A percentile compares a stretch with the other conserved stretches of the same genome.
These are phyloP conservation scores for Eurois occulta DNA, from an alignment of 2,888 invertebrate species.

Conservation along the genomic window DNA sequence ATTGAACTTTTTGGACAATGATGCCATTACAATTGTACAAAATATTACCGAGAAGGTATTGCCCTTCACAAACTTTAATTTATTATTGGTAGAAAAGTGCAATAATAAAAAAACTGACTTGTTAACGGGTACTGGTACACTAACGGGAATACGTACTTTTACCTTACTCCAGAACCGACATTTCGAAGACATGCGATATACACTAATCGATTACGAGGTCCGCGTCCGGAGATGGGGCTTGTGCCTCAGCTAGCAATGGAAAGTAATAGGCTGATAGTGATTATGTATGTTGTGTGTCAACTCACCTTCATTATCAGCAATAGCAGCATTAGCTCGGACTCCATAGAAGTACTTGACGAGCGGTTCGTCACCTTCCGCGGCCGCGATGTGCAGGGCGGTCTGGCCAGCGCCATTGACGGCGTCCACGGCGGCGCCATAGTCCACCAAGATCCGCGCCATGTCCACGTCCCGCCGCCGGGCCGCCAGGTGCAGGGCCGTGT, in stretches of 20 bases:
- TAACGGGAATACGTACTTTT: no score
- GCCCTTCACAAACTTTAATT: no score
- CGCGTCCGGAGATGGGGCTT: background rate
- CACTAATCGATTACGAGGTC: background rate
- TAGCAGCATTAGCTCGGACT: slow-evolving; percentile 97
- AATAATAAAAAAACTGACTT: no score
- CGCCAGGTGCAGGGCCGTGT: slow-evolving; percentile 98
- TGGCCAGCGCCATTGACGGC: slow-evolving; percentile 98
- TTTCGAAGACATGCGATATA: background rate
- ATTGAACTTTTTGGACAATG: no score
- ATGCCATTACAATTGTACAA: no score
- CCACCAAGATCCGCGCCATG: slow-evolving; percentile 97
- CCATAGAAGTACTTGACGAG: slow-evolving; percentile 98
- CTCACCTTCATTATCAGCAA: slow-evolving; percentile 97
- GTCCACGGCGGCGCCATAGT: slow-evolving; percentile 97
- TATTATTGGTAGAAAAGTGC: no score
- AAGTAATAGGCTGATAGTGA: background rate
- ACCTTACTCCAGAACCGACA: background rate
- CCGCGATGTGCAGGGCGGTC: slow-evolving; percentile 98
- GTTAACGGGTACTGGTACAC: no score
- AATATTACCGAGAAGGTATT: no score
- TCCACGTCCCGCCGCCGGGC: slow-evolving; percentile 98
- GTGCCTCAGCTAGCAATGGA: background rate
- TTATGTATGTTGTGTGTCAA: background rate
- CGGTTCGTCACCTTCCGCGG: slow-evolving; percentile 98